Percentiles rank a stretch among this genome's conserved stretches.
phyloP scores from a whole-genome alignment of 92 coral and sea anemone species.

The Epizoanthus illoricatus region DNA sequence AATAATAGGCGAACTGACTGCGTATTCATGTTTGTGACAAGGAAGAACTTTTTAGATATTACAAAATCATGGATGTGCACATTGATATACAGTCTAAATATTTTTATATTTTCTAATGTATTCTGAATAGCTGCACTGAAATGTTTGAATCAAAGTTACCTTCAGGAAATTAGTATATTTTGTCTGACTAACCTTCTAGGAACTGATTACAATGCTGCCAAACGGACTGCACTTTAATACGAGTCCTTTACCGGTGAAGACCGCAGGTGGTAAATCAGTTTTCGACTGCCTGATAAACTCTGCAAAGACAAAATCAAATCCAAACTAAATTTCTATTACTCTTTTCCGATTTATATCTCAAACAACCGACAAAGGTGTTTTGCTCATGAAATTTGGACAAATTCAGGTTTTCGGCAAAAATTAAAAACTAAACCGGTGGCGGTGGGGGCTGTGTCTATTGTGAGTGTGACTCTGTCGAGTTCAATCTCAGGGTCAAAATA shows the following conservation, averaged over 20 bases:
- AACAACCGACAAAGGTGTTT: not conserved
- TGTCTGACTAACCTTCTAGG: slow-evolving; percentile 17
- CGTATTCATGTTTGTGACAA: too few species aligned
- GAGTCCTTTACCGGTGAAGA: slow-evolving; percentile 14
- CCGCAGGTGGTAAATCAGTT: slow-evolving; percentile 24
- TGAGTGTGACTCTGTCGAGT: too few species aligned
- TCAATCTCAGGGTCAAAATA: not conserved
- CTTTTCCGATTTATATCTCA: too few species aligned
- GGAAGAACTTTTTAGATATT: too few species aligned
- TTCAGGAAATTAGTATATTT: slow-evolving; percentile 34
- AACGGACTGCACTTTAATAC: slow-evolving; percentile 26
- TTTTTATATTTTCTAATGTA: not conserved
- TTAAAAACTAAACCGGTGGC: too few species aligned
- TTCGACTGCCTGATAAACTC: not conserved
- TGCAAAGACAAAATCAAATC: not conserved
- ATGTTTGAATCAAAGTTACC: slow-evolving; percentile 37
- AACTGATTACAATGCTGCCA: slow-evolving; percentile 32
- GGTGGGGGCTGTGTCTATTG: too few species aligned
- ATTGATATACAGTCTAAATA: not conserved
- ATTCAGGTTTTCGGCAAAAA: too few species aligned
- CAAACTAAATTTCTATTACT: too few species aligned
- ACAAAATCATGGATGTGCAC: too few species aligned
- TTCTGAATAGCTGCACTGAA: slow-evolving; percentile 4
- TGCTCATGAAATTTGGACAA: not conserved
- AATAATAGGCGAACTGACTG: too few species aligned